These are phyloP conservation scores for Acrobasis suavella DNA, from an alignment of 2,888 invertebrate genomes.

Conservation along the genomic window DNA sequence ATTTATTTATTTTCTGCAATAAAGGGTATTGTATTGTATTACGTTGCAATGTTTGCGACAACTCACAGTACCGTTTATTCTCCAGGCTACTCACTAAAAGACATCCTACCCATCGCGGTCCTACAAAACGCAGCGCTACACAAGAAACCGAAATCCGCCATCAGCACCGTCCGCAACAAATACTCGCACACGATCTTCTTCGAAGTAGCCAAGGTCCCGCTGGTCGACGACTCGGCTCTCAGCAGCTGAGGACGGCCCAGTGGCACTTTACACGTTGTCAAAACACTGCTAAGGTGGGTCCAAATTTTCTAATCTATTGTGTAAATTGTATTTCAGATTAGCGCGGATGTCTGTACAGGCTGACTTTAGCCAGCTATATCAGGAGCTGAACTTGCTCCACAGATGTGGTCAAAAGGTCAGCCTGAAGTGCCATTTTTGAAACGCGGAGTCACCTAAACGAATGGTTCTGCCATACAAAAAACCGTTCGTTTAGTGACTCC, in stretches of 20 bases:
- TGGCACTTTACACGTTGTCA: constrained; percentile 57
- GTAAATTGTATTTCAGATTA: constrained; percentile 14
- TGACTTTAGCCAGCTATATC: too few relatives aligned
- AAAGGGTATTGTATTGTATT: too few relatives aligned
- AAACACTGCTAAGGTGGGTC: constrained; percentile 62
- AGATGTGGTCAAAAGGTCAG: background rate
- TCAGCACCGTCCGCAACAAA: constrained; percentile 94
- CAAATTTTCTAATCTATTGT: constrained; percentile 50
- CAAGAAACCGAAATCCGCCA: constrained; percentile 88
- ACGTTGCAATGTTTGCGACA: too few relatives aligned
- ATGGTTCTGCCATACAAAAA: too few relatives aligned
- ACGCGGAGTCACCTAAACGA: too few relatives aligned
- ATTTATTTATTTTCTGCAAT: too few relatives aligned
- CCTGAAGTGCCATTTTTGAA: too few relatives aligned
- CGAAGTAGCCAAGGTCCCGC: constrained; percentile 93
- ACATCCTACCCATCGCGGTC: constrained; percentile 87
- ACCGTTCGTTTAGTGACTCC: too few relatives aligned
- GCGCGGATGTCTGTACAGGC: background rate
- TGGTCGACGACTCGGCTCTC: constrained; percentile 69
- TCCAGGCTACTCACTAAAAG: constrained; percentile 88
- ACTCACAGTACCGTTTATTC: constrained; percentile 28
- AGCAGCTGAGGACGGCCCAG: constrained; percentile 57
- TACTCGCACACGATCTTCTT: constrained; percentile 97
- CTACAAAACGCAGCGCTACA: constrained; percentile 89
- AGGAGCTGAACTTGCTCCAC: too few relatives aligned